Percentiles rank a stretch among this genome's conserved stretches.
Evolutionary conservation across 2,888 invertebrate species (phyloP).

Genomic region (Drosophila koepferae): DNA sequence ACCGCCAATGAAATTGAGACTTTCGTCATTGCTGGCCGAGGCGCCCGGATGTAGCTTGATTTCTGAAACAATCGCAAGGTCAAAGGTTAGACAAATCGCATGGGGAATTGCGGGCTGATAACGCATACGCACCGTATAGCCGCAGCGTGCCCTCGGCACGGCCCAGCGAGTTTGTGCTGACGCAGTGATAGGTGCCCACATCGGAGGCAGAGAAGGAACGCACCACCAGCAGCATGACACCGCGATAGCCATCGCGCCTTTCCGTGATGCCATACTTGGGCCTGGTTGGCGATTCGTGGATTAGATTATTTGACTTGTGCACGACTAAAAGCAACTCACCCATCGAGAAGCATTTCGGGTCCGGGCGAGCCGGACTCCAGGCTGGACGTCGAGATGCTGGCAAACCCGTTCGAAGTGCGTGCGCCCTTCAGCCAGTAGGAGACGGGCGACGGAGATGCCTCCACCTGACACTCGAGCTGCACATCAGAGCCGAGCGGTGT

Average conservation of each 20-base stretch:
- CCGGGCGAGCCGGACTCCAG: conserved; percentile 84
- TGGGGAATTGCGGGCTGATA: conserved; percentile 39
- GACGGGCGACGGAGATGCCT: conserved; percentile 90
- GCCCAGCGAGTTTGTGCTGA: conserved; percentile 89
- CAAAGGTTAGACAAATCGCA: conserved; percentile 8
- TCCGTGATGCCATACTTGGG: conserved; percentile 85
- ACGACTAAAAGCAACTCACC: conserved; percentile 86
- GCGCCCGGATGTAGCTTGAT: conserved; percentile 85
- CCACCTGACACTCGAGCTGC: conserved; percentile 94
- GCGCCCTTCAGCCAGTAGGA: conserved; percentile 85
- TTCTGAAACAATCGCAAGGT: conserved; percentile 71
- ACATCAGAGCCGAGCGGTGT: conserved; percentile 94
- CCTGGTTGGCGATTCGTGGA: conserved; percentile 51
- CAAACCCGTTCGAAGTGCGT: conserved; percentile 83
- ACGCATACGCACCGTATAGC: conserved; percentile 87
- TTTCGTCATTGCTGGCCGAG: conserved; percentile 83
- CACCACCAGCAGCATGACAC: conserved; percentile 84
- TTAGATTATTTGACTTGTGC: background rate
- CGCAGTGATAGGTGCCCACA: conserved; percentile 92
- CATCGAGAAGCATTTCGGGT: conserved; percentile 92
- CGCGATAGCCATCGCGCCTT: conserved; percentile 84
- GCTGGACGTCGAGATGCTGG: conserved; percentile 76
- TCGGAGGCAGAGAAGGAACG: conserved; percentile 87
- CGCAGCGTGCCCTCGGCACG: conserved; percentile 88
- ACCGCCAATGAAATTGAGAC: conserved; percentile 83